Evolutionary conservation across 2,888 invertebrate species (phyloP), one percentile per base, ranked within the genome.

Genomic region (Eilema griseolum): DNA sequence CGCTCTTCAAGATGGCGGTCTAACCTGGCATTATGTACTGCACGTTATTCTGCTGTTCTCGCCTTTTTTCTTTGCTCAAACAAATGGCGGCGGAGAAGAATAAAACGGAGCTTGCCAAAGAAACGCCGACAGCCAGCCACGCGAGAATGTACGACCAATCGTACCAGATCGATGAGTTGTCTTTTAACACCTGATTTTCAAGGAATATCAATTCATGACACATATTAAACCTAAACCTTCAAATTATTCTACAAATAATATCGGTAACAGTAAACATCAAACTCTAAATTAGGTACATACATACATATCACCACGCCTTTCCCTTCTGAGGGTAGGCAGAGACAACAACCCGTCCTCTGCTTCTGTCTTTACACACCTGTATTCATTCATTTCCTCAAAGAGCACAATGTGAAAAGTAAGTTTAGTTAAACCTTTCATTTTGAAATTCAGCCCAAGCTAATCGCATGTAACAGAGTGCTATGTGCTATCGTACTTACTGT

Each of bases 11-110:
- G 63, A 90, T 90, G 91, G 92, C 93, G 90, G 91, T 89, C 95
- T 96, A 96, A 98, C 98, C 98, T 97, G 98, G 98, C 97, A 98
- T 98, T 89, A 98, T 97, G 96, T 98, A 98, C 94, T 98, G 98
- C 96, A 98, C 97, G 93, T 98, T 98, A 89, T 97, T 96, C 88
- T 96, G 96, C 83, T 96, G 96, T 88, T 97, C 97, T 82, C 96
- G 96, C 78, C 96, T 97, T 85, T 97, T 97, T 92, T 98, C 98
- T 92, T 96, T 96, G 89, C 97, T 96, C 84, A 98, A 96, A 92
- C 97, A 98, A 89, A 97, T 96, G 79, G 97, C 97, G 71, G 97
- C 97, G 83, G 97, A 97, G 96, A 98, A 96, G 96, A 98, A 98
- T 83, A 98, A 93, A 84, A 97, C 96, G 83, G 97, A 97, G 82